These are phyloP conservation scores for Pedionomus torquatus DNA, from an alignment of 2,113 vertebrate genomes.

Conservation along the genomic window DNA sequence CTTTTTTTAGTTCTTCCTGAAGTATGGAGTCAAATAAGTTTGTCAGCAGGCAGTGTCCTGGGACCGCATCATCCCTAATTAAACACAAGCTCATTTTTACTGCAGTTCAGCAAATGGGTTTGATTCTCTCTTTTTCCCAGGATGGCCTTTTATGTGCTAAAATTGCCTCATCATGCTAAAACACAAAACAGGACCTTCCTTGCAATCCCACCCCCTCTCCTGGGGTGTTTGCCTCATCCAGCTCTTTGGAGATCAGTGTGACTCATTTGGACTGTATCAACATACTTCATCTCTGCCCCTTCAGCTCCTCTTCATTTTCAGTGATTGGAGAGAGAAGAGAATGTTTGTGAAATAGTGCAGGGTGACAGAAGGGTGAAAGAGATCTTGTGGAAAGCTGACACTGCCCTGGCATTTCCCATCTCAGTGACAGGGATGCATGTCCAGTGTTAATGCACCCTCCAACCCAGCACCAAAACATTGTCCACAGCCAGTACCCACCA, in stretches of 20 bases:
- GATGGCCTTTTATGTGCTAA: neutral
- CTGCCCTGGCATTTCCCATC: neutral
- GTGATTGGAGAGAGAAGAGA: neutral
- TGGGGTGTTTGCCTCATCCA: neutral
- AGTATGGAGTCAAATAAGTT: neutral
- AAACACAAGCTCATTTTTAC: neutral
- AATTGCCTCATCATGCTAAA: conserved; percentile 5
- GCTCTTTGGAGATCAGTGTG: neutral
- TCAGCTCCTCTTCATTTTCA: neutral
- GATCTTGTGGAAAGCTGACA: neutral
- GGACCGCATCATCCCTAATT: neutral
- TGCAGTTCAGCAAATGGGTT: neutral
- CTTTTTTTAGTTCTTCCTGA: neutral
- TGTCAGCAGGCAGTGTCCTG: neutral
- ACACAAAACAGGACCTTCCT: neutral
- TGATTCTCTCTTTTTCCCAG: neutral
- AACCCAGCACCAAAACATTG: neutral
- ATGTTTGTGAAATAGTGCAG: neutral
- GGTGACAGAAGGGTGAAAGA: neutral
- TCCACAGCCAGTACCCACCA: neutral
- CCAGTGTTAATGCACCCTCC: neutral
- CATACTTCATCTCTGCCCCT: neutral
- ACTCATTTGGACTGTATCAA: neutral
- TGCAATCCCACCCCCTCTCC: conserved; percentile 13
- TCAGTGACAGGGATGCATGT: neutral